Base-by-base conservation (phyloP, 2,888 invertebrate genomes). In the Saturnia pavonia region DNA sequence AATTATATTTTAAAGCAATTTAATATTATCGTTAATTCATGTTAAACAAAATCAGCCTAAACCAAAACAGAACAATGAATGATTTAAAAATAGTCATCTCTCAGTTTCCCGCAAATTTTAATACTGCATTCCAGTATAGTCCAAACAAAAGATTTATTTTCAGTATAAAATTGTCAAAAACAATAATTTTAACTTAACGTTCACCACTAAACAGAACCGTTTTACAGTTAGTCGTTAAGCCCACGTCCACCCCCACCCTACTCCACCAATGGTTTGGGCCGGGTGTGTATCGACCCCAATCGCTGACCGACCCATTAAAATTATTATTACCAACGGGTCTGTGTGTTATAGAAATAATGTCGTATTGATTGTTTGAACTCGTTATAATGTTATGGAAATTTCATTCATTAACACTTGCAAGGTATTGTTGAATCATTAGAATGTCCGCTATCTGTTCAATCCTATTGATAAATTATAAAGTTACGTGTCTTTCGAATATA, bases 231-330 rank as follows among this genome's bases (percentile, higher is more conserved):
- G 80, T 82, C 81, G 85, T 84, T 84, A 78, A 40, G 40, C 40
- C 22, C 7, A 34, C 63, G 34, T 16, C 6, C 40, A 40, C 11
- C n/a, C 65, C 75, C 77, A 67, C 74, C 73, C 73, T 75, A 74
- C 70, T 74, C 72, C 73, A 71, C 74, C 74, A 72, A 66, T 71
- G 57, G 75, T 73, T 43, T 72, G 72, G 72, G 71, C 68, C 71
- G 74, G 67, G 51, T 34, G 65, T 65, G 43, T 27, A 43, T 68
- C 66, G 72, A 73, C 72, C 78, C 78, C 76, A 81, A 81, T 80
- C 82, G 79, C 84, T 91, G 91, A 89, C 91, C 90, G 87, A 88
- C 89, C 90, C 87, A 91, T 91, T 92, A 91, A 91, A 92, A 90
- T 89, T 88, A 66, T 70, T 91, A 92, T 92, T 90, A 90, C 87